These are phyloP conservation scores for Chloropsis hardwickii DNA, from an alignment of 2,113 vertebrate species.

Conservation along the genomic window DNA sequence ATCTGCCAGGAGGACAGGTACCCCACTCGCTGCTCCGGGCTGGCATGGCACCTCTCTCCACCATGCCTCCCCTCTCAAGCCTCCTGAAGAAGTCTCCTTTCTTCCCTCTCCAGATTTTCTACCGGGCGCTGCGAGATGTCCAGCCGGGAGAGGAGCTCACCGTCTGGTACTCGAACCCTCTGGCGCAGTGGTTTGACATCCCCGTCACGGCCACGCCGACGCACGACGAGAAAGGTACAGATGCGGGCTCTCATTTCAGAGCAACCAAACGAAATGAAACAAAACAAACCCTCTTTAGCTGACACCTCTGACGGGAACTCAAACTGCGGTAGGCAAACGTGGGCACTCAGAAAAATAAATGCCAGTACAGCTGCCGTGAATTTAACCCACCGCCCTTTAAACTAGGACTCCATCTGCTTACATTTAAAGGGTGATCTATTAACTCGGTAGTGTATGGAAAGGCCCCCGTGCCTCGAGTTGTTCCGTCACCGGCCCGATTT, in stretches of 20 bases:
- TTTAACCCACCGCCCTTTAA: neutral
- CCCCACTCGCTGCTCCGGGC: neutral
- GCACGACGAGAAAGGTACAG: constrained; percentile 97
- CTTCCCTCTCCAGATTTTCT: constrained; percentile 84
- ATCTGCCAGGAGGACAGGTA: constrained; percentile 97
- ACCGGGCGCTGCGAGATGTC: constrained; percentile 88
- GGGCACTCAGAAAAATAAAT: neutral
- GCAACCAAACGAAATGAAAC: neutral
- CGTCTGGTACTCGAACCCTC: constrained; percentile 92
- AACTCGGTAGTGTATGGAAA: neutral
- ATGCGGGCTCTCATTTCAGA: neutral
- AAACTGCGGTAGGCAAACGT: neutral
- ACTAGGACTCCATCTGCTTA: constrained; percentile 3
- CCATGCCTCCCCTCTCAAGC: neutral
- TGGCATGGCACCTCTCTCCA: neutral
- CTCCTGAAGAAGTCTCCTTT: constrained; percentile 45
- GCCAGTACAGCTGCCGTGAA: neutral
- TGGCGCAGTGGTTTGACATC: constrained; percentile 96
- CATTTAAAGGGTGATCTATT: constrained; percentile 36
- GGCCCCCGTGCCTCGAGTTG: neutral
- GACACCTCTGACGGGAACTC: neutral
- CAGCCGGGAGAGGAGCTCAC: constrained; percentile 92
- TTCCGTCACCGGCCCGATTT: neutral
- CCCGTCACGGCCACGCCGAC: constrained; percentile 93
- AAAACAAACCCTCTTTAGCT: neutral